A percentile compares a stretch with the other conserved stretches of the same genome.
These are phyloP conservation scores for Parapristionchus giblindavisi DNA, from an alignment of 2,888 invertebrate genomes.

Conservation along the genomic window DNA sequence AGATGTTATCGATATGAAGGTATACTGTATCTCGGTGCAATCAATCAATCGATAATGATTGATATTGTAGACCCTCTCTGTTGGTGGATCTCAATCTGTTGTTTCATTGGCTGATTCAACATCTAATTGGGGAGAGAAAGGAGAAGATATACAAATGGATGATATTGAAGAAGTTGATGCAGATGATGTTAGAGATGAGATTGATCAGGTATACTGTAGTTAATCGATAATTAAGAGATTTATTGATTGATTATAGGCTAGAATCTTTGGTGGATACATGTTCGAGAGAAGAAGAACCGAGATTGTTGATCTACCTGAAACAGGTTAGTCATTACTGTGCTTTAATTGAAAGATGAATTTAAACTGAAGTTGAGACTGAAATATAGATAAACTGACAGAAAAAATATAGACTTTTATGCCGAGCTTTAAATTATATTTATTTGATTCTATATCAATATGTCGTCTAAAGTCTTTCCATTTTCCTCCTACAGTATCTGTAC, in stretches of 20 bases:
- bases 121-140: constrained; percentile 64
- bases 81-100: constrained; percentile 26
- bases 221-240: not conserved
- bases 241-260: not conserved
- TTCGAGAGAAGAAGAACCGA: constrained; percentile 23
- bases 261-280: constrained; percentile 36
- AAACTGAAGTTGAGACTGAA: no score
- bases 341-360: no score
- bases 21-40: not conserved
- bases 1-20: constrained; percentile 34
- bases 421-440: no score
- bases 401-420: no score
- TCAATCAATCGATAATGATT: not conserved
- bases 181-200: constrained; percentile 22
- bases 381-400: no score
- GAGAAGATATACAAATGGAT: constrained; percentile 45
- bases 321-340: not conserved
- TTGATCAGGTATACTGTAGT: no score
- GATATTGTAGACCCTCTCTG: constrained; percentile 11
- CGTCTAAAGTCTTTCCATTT: no score
- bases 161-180: constrained; percentile 36
- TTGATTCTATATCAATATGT: no score
- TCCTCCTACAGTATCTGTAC: constrained; percentile 50
- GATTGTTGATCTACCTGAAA: constrained; percentile 8
- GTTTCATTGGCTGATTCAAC: constrained; percentile 60